A percentile compares a stretch with the other conserved stretches of the same genome.
phyloP scores from a whole-genome alignment of 2,797 vertebrate species.

The Lithobates pipiens region DNA sequence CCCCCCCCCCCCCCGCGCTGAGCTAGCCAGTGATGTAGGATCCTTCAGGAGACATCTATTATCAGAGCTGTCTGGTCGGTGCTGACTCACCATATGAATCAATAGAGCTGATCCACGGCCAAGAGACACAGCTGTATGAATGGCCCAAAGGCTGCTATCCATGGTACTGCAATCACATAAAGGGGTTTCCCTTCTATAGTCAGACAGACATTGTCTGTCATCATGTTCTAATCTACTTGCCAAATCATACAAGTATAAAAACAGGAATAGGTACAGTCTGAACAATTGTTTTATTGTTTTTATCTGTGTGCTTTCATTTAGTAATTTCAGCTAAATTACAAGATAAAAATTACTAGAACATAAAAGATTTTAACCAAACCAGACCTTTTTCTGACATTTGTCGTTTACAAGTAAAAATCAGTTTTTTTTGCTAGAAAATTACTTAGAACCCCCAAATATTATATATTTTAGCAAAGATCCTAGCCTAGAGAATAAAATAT shows the following conservation, averaged over 20 bases:
- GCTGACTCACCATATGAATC: slow-evolving; percentile 16
- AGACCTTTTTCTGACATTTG: too few species aligned
- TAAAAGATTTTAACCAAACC: too few species aligned
- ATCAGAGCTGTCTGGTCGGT: neutral
- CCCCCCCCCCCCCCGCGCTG: neutral
- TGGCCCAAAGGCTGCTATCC: neutral
- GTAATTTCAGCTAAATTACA: neutral
- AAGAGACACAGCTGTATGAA: neutral
- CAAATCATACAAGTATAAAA: neutral
- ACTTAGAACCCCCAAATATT: too few species aligned
- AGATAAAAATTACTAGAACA: too few species aligned
- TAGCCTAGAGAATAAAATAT: too few species aligned
- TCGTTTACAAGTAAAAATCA: too few species aligned
- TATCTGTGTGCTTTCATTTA: neutral
- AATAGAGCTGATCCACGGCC: neutral
- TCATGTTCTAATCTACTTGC: neutral
- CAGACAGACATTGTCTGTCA: neutral
- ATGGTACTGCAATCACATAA: slow-evolving; percentile 6
- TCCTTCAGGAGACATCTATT: neutral
- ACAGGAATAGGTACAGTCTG: too few species aligned
- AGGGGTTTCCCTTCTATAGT: neutral
- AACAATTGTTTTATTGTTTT: neutral
- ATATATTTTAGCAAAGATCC: too few species aligned
- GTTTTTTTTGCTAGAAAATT: too few species aligned
- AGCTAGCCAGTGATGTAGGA: neutral